Conservation (phyloP, 2,797 vertebrate genomes). For the Muscicapa comitata region DNA sequence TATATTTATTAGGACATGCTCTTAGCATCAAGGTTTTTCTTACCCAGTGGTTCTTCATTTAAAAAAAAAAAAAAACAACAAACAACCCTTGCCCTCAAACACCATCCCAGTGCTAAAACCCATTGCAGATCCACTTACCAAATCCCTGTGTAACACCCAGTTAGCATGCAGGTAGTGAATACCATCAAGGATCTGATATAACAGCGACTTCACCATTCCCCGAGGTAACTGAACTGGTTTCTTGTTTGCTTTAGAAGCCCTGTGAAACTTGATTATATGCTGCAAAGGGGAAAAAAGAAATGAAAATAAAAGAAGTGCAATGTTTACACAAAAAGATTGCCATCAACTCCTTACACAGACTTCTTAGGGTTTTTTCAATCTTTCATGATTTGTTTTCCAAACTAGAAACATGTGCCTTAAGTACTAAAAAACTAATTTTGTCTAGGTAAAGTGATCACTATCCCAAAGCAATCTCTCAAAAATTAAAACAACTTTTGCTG, state of each 20-base stretch:
- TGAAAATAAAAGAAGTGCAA: not conserved
- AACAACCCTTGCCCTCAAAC: not conserved
- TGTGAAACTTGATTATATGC: conserved; percentile 99
- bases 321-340: conserved; percentile 6
- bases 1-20: not conserved
- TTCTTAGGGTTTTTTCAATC: not conserved
- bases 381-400: not conserved
- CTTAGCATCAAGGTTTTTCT: not conserved
- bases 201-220: conserved; percentile 99
- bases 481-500: not conserved
- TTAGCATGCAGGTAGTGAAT: conserved; percentile 99
- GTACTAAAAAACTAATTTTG: not conserved
- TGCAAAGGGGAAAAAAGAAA: conserved; percentile 73
- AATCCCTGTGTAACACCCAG: conserved; percentile 99
- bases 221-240: conserved; percentile 99
- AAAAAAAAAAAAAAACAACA: not conserved
- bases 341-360: not conserved
- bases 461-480: not conserved
- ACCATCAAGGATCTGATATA: conserved; percentile 99
- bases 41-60: not conserved
- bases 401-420: not conserved
- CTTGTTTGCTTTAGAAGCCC: conserved; percentile 99
- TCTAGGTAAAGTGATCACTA: not conserved
- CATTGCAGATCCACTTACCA: conserved; percentile 84
- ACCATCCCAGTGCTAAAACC: conserved; percentile 38